Evolutionary conservation across 2,797 vertebrate species (phyloP).

Genomic region (Valencia hispanica): DNA sequence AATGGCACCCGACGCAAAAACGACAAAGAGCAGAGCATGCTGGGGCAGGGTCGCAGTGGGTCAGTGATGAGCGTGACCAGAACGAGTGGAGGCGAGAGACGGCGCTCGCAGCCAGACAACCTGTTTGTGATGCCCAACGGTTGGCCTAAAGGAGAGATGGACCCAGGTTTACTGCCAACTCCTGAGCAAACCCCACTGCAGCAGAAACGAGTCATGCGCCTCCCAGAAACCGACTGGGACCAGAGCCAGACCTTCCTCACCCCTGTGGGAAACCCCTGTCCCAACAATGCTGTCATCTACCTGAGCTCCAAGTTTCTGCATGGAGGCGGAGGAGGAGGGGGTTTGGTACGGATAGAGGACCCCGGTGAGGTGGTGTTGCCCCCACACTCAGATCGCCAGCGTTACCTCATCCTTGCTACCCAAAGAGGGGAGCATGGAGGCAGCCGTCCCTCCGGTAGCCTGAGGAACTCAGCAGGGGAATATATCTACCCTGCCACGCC

Average conservation of each 20-base stretch:
- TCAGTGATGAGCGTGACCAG: conserved; percentile 93
- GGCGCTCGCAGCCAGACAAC: conserved; percentile 83
- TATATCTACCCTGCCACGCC: conserved; percentile 87
- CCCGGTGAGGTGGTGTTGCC: conserved; percentile 72
- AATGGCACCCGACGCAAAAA: conserved; percentile 82
- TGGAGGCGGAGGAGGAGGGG: conserved; percentile 72
- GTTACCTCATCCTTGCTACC: conserved; percentile 81
- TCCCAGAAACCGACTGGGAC: conserved; percentile 87
- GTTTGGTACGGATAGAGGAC: conserved; percentile 79
- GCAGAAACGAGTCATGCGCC: conserved; percentile 87
- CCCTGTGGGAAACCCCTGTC: conserved; percentile 78
- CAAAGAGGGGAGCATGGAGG: conserved; percentile 78
- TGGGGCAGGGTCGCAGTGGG: conserved; percentile 87
- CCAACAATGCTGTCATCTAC: conserved; percentile 84
- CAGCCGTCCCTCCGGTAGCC: conserved; percentile 64
- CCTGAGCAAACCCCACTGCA: conserved; percentile 96
- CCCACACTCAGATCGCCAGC: conserved; percentile 83
- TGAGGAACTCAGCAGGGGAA: conserved; percentile 86
- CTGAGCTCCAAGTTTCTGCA: conserved; percentile 85
- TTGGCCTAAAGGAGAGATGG: conserved; percentile 91
- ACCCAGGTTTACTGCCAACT: conserved; percentile 90
- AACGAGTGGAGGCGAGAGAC: conserved; percentile 81
- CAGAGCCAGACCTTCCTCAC: conserved; percentile 89
- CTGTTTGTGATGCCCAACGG: conserved; percentile 89
- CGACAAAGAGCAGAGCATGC: conserved; percentile 90